These are phyloP conservation scores for Gymnobelideus leadbeateri DNA, from an alignment of 2,113 vertebrate species.

Conservation along the genomic window DNA sequence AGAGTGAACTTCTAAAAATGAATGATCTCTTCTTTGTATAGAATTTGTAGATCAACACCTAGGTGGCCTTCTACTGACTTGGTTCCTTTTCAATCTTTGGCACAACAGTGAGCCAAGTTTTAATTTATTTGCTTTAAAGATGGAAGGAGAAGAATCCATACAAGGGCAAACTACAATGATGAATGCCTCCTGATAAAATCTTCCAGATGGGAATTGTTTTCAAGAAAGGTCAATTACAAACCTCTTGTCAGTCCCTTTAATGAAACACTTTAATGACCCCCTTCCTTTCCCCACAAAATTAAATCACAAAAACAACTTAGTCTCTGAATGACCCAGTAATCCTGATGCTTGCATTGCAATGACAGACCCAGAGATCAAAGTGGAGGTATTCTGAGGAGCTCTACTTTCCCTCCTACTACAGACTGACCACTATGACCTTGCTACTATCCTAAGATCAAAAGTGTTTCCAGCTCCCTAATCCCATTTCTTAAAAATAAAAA, in stretches of 20 bases:
- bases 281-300: constrained; percentile 70
- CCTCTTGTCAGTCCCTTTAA: constrained; percentile 64
- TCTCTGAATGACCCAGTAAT: constrained; percentile 62
- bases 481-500: background rate
- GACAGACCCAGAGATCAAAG: constrained; percentile 69
- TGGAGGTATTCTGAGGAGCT: constrained; percentile 56
- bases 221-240: constrained; percentile 74
- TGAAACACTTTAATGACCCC: constrained; percentile 71
- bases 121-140: constrained; percentile 58
- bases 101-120: background rate
- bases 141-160: constrained; percentile 48
- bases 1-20: constrained; percentile 29
- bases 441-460: constrained; percentile 30
- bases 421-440: constrained; percentile 3
- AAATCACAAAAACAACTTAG: constrained; percentile 65
- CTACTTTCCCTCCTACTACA: constrained; percentile 31
- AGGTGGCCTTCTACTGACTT: background rate
- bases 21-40: constrained; percentile 14
- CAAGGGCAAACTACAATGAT: constrained; percentile 66
- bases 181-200: constrained; percentile 70
- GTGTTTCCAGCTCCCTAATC: constrained; percentile 22
- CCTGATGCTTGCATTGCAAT: constrained; percentile 57
- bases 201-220: constrained; percentile 71
- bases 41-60: background rate
- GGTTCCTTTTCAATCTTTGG: constrained; percentile 28